Base-by-base conservation (phyloP, 2,797 vertebrate species). In the Paramormyrops hopkinsi region DNA sequence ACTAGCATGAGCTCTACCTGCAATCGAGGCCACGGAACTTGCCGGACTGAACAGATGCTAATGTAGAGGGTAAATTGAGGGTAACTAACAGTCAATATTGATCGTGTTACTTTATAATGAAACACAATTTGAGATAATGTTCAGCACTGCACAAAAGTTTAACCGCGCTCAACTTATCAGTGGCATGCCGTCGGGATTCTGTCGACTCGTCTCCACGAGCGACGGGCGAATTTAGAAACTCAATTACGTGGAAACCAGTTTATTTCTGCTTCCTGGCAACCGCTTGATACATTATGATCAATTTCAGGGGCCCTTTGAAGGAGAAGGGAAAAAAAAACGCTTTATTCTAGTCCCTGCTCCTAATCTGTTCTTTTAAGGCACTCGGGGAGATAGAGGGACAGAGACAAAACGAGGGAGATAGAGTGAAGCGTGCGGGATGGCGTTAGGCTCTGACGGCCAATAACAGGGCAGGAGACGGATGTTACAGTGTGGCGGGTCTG, bases 171-270 rank as follows among this genome's bases (percentile, higher is more conserved):
- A 86, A 86, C 3, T 86, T 51, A 51, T 86, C 83, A 86, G 50
- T 22, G 12, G 48, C 48, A 53, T 29, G 48, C 48, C n/a, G 41
- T 53, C 48, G 48, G 22, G n/a, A 86, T 25, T 19, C 79, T 29
- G 48, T 86, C 83, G 51, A 29, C 46, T 51, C 48, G 8, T 48
- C 48, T 56, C 11, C n/a, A 1, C 19, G n/a, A 83, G 79, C 73
- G 73, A 79, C 37, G 37, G 33, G 73, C 19, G 48, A 85, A 86
- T 86, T 86, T 86, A 86, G 83, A 86, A 53, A 25, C 79, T 83
- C 83, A 53, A 51, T 37, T 86, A 54, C 14, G 50, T 53, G 51
- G 22, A 54, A 86, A 86, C 25, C 48, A 83, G 79, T 48, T 83
- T 83, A 83, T 44, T 86, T 33, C 8, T 86, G 11, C 48, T 86